A percentile compares a stretch with the other conserved stretches of the same genome.
Evolutionary conservation across 2,888 invertebrate species (phyloP).

Genomic region (Bimastos eiseni): DNA sequence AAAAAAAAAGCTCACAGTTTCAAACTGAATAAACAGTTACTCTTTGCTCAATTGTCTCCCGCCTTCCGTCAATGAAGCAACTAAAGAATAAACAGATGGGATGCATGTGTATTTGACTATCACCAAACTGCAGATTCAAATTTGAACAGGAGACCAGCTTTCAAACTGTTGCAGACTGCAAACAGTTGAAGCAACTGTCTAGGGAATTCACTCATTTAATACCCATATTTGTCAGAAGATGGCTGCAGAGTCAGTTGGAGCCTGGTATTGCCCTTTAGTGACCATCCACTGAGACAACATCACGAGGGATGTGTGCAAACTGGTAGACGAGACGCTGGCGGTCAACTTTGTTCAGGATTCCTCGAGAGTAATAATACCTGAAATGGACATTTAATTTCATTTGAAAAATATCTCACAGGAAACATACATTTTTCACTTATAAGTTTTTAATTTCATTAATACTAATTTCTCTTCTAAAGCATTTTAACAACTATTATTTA

Average conservation of each 20-base stretch:
- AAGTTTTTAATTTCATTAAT: not conserved
- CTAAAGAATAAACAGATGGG: not conserved
- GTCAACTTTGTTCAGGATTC: slow-evolving; percentile 97
- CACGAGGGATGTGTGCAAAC: slow-evolving; percentile 83
- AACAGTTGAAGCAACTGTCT: not conserved
- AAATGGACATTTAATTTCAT: slow-evolving; percentile 15
- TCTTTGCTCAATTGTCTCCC: too few relatives aligned
- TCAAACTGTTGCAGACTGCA: not conserved
- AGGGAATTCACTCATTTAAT: not conserved
- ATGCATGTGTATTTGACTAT: not conserved
- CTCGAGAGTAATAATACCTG: slow-evolving; percentile 94
- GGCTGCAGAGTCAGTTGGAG: slow-evolving; percentile 5
- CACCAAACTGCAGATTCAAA: not conserved
- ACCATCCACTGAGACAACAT: not conserved
- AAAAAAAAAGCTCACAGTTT: not conserved
- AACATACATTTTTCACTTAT: not conserved
- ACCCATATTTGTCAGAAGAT: not conserved
- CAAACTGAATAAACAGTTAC: not conserved
- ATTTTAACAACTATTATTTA: too few relatives aligned
- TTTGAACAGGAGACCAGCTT: not conserved
- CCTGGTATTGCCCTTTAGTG: not conserved
- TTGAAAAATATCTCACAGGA: not conserved
- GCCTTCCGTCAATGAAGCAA: not conserved
- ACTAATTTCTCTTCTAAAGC: not conserved
- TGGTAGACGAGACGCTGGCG: slow-evolving; percentile 98